These are phyloP conservation scores for Halcyon badia DNA, from an alignment of 2,797 vertebrate species.

Conservation along the genomic window DNA sequence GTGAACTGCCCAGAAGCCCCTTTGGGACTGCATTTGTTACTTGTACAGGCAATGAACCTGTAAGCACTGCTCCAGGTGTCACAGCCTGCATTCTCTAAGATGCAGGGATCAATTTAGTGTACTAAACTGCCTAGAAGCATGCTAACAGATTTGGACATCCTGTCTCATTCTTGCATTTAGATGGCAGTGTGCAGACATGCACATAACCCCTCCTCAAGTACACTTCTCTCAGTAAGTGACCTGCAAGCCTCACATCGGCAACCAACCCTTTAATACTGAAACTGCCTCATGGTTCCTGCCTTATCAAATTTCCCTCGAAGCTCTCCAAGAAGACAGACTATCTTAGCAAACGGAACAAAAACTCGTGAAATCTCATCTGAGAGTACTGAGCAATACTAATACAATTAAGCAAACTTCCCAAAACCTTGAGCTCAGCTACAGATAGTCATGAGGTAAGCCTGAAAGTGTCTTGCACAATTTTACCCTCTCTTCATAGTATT, in stretches of 20 bases:
- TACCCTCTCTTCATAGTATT: neutral
- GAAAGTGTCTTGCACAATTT: neutral
- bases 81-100: neutral
- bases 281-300: fast-evolving
- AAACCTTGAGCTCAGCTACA: neutral
- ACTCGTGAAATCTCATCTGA: neutral
- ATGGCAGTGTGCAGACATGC: neutral
- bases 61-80: neutral
- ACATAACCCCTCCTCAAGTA: neutral
- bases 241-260: neutral
- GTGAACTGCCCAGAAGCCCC: neutral
- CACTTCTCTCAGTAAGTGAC: neutral
- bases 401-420: neutral
- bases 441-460: neutral
- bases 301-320: neutral
- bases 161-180: neutral
- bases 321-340: neutral
- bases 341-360: neutral
- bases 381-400: neutral
- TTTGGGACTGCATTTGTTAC: neutral
- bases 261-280: neutral
- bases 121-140: neutral
- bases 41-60: neutral
- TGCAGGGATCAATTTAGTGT: neutral
- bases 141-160: neutral